Conservation (phyloP, 64 coral and sea anemone species). For the Trachythela sp. region DNA sequence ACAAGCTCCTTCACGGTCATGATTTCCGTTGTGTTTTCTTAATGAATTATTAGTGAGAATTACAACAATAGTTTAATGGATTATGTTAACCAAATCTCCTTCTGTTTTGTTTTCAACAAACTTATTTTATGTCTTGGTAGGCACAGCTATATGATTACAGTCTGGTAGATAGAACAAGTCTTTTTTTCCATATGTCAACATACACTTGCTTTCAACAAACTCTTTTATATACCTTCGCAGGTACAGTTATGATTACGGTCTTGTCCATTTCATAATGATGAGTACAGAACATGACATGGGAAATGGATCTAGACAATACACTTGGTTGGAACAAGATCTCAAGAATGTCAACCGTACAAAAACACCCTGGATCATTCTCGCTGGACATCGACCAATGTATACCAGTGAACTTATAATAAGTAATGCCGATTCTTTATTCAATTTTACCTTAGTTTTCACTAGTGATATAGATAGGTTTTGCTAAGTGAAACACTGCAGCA, state of each 20-base stretch:
- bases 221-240: neutral
- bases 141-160: no score
- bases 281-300: slow-evolving; percentile 37
- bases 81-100: no score
- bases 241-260: slow-evolving; percentile 55
- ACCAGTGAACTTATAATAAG: slow-evolving; percentile 12
- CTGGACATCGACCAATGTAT: slow-evolving; percentile 56
- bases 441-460: neutral
- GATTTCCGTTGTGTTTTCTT: no score
- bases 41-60: no score
- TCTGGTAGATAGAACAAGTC: neutral
- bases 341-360: slow-evolving; percentile 26
- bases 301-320: slow-evolving; percentile 1
- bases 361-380: slow-evolving; percentile 50
- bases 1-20: no score
- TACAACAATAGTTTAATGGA: no score
- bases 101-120: no score
- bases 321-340: slow-evolving; percentile 47
- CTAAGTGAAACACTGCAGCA: no score
- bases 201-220: neutral
- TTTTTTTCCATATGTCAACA: neutral
- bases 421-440: neutral
- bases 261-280: slow-evolving; percentile 57
- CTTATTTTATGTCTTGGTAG: no score
- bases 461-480: no score